Conservation (phyloP, 1,140 invertebrate species). For the Tenebrio molitor region DNA sequence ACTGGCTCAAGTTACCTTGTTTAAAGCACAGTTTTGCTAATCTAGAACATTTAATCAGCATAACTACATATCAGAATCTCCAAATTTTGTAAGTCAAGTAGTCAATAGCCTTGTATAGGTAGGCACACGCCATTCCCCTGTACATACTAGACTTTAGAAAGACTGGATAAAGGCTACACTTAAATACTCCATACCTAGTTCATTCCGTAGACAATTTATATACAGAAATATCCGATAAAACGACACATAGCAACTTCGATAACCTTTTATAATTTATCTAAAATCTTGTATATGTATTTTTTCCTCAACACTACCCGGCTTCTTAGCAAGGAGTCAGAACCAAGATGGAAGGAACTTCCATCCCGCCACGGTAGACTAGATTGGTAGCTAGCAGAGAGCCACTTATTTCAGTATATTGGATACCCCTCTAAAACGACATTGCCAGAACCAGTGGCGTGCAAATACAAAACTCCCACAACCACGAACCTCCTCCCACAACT, state of each 20-base stretch:
- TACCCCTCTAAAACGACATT: conserved; percentile 68
- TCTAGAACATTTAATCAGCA: conserved; percentile 65
- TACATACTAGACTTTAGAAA: conserved; percentile 63
- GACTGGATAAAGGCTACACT: conserved; percentile 63
- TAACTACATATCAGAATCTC: conserved; percentile 64
- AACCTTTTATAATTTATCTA: conserved; percentile 49
- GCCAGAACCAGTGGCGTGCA: conserved; percentile 59
- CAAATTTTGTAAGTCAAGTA: conserved; percentile 63
- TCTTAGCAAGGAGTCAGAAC: conserved; percentile 64
- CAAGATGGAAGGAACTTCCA: conserved; percentile 68
- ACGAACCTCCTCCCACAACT: not conserved
- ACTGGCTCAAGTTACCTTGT: conserved; percentile 63
- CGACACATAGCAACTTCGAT: conserved; percentile 58
- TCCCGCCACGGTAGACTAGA: conserved; percentile 67
- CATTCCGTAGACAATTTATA: conserved; percentile 62
- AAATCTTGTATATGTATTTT: conserved; percentile 56
- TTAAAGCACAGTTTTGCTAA: conserved; percentile 65
- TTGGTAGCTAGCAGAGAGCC: conserved; percentile 61
- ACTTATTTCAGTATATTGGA: conserved; percentile 65
- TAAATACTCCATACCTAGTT: conserved; percentile 67
- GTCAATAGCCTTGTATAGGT: conserved; percentile 63
- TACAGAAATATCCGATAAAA: conserved; percentile 54
- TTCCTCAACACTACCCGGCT: conserved; percentile 63
- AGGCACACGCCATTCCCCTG: conserved; percentile 64
- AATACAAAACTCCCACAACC: not conserved